phyloP scores from a whole-genome alignment of 2,888 invertebrate genomes.

The Sarcophaga variegata region DNA sequence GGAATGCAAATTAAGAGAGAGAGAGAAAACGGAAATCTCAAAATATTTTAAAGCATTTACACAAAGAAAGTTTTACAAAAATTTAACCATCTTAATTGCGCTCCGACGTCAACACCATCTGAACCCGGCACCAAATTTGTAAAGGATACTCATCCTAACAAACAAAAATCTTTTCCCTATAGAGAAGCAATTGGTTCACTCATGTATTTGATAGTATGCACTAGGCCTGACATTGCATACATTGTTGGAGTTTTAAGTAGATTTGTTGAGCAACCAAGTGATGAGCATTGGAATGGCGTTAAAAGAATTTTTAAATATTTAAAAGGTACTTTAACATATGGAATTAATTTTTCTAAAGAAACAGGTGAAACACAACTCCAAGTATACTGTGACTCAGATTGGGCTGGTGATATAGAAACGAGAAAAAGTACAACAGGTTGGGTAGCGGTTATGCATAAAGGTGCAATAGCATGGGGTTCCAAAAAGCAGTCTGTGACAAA shows the following conservation, averaged over 20 bases:
- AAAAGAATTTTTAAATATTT: conserved; percentile 55
- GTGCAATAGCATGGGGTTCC: conserved; percentile 30
- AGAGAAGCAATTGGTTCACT: conserved; percentile 57
- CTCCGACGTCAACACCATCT: conserved; percentile 50
- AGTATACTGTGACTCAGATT: conserved; percentile 29
- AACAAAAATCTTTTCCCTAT: conserved; percentile 37
- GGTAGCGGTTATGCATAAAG: conserved; percentile 29
- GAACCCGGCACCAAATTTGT: background rate
- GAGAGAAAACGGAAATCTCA: conserved; percentile 9
- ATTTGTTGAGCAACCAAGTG: conserved; percentile 54
- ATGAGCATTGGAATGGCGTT: conserved; percentile 58
- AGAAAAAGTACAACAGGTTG: conserved; percentile 43
- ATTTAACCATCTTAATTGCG: conserved; percentile 13
- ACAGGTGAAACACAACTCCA: conserved; percentile 82
- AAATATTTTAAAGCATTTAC: conserved; percentile 53
- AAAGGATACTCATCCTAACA: conserved; percentile 44
- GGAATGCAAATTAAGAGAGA: conserved; percentile 50
- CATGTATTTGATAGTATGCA: conserved; percentile 56
- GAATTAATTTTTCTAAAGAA: background rate
- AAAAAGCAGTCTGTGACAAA: conserved; percentile 33
- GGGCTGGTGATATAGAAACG: conserved; percentile 19
- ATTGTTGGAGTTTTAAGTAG: conserved; percentile 48
- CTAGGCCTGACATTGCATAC: conserved; percentile 57
- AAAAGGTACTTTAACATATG: conserved; percentile 14
- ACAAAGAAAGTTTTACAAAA: conserved; percentile 39